These are phyloP conservation scores for Brachionus manjavacas DNA, from an alignment of 1,140 invertebrate species.

Conservation along the genomic window DNA sequence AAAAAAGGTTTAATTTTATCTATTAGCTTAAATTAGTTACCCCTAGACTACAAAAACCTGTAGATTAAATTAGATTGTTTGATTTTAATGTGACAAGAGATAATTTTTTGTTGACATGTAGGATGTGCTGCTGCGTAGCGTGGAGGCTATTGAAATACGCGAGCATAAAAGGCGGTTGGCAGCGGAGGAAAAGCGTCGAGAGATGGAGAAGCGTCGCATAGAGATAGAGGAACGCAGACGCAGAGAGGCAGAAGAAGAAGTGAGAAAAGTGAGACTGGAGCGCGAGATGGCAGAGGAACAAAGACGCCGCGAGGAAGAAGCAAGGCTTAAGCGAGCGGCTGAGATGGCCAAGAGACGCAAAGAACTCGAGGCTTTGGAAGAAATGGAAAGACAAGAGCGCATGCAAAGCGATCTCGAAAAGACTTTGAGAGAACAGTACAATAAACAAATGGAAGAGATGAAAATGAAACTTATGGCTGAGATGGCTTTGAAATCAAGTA, in stretches of 20 bases:
- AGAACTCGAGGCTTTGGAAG: slow-evolving; percentile 31
- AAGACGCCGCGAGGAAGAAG: not conserved
- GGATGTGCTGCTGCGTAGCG: not conserved
- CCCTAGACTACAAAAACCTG: not conserved
- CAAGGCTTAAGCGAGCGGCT: not conserved
- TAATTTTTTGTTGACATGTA: not conserved
- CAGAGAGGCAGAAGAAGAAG: slow-evolving; percentile 17
- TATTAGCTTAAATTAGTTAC: not conserved
- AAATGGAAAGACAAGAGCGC: not conserved
- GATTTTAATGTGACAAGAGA: not conserved
- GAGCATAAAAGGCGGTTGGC: not conserved
- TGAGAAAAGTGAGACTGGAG: not conserved
- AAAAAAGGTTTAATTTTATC: not conserved
- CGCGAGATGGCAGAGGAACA: slow-evolving; percentile 19
- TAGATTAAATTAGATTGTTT: not conserved
- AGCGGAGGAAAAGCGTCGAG: slow-evolving; percentile 12
- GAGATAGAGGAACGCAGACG: slow-evolving; percentile 14
- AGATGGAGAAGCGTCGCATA: not conserved
- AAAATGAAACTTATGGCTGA: not conserved
- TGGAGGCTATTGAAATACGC: slow-evolving; percentile 10
- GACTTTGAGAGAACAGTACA: not conserved
- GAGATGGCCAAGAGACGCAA: slow-evolving; percentile 20
- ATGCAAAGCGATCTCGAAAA: not conserved
- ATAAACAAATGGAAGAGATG: slow-evolving; percentile 31
- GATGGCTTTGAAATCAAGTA: not conserved